phyloP scores from a whole-genome alignment of 2,888 invertebrate genomes.

The Penaeus monodon region DNA sequence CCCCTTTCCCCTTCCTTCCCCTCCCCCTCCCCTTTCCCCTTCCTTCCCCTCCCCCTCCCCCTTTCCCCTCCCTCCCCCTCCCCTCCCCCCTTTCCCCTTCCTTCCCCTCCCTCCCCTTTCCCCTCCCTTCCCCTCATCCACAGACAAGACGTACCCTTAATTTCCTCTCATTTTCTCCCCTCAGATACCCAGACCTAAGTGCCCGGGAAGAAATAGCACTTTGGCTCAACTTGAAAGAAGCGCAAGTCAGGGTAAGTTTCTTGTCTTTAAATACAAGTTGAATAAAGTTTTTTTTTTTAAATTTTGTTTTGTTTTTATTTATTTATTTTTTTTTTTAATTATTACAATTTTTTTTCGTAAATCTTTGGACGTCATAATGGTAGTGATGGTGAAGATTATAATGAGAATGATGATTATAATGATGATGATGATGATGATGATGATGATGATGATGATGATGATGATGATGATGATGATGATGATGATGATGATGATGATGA shows the following conservation, averaged over 20 bases:
- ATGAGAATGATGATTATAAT: not conserved
- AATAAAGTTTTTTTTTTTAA: not conserved
- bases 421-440: constrained; percentile 11
- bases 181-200: constrained; percentile 94
- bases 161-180: not conserved
- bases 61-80: not conserved
- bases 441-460: constrained; percentile 8
- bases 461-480: not conserved
- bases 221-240: constrained; percentile 99
- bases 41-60: not conserved
- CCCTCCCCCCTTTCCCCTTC: not conserved
- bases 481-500: constrained; percentile 10
- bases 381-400: not conserved
- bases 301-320: not conserved
- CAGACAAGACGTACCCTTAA: too few relatives aligned
- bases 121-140: too few relatives aligned
- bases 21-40: too few relatives aligned
- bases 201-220: constrained; percentile 98
- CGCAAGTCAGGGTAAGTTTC: constrained; percentile 94
- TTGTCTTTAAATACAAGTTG: too few relatives aligned
- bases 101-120: too few relatives aligned
- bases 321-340: too few relatives aligned
- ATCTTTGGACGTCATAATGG: too few relatives aligned
- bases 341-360: too few relatives aligned
- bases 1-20: too few relatives aligned